Base-by-base conservation (phyloP, 92 coral and sea anemone species). In the Siderastrea radians region DNA sequence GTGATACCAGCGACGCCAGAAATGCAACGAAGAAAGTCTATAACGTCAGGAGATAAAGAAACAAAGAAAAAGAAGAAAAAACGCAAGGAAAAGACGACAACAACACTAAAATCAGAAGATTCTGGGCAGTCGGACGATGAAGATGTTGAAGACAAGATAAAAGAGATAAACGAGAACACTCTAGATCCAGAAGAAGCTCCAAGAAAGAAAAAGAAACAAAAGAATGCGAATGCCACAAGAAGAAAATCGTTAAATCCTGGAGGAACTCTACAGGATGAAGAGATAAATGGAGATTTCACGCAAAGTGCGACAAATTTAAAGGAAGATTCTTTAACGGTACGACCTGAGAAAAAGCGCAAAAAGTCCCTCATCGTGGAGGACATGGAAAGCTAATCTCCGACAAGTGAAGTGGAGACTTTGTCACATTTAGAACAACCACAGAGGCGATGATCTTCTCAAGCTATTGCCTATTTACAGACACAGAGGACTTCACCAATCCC, bases 41-140 rank as follows among this genome's bases (percentile, higher is more conserved):
- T 46, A 11, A 48, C 63, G 1, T 26, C 46, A 43, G 61, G 14
- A 46, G 74, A 65, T 14, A 64, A 19, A 10, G 82, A 63, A 48
- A 19, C 38, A 12, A 84, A 84, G 54, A 84, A 77, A 62, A 76
- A 76, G 72, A 85, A 77, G 83, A 78, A 85, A 51, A 77, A 65
- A 53, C 12, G 53, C 1, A 77, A 85, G 19, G 49, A 54, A 1
- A 77, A 78, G 38, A 61, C 50, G 49, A 12, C 15, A 45, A 48
- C 43, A 48, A 70, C 38, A 52, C 9, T 44, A 11, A 85, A 85
- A 67, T 2, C 12, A 38, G 58, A 64, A 54, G 77, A 67, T n/a
- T 58, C 76, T 1, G 83, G 50, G 43, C 6, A 53, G 17, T 85
- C 89, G 49, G 76, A 55, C 1, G 83, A 26, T 26, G 38, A 85